A percentile compares a stretch with the other conserved stretches of the same genome.
Evolutionary conservation across 37 sponge, comb jelly and placozoan species (phyloP).

Genomic region (Corticium candelabrum): DNA sequence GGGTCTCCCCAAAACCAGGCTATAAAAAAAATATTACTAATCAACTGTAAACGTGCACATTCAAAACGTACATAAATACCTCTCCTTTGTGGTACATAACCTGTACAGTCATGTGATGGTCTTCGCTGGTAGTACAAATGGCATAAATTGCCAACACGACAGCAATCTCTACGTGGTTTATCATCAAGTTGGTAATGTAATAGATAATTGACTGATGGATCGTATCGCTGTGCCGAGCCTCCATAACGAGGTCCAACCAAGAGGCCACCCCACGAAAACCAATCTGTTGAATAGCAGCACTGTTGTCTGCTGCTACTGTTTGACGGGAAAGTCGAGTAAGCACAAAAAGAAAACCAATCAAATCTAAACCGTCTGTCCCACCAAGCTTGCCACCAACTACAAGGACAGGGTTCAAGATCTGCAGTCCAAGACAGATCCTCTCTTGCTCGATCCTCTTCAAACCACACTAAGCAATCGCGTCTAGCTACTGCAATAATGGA

Average conservation of each 20-base stretch:
- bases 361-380: conserved; percentile 3
- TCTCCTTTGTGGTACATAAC: neutral
- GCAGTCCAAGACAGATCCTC: neutral
- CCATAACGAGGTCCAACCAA: no score
- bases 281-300: no score
- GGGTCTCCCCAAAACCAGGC: conserved; percentile 67
- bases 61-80: neutral
- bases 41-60: neutral
- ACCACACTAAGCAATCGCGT: no score
- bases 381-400: conserved; percentile 17
- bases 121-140: neutral
- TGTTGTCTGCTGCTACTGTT: no score
- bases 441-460: no score
- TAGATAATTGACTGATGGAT: no score
- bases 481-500: no score
- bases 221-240: no score
- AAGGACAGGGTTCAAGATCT: conserved; percentile 31
- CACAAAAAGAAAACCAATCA: neutral
- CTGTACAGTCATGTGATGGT: conserved; percentile 8
- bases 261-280: no score
- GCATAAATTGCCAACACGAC: neutral
- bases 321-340: no score
- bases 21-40: neutral
- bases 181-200: no score
- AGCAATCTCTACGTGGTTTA: no score